These are phyloP conservation scores for Mayetiola destructor DNA, from an alignment of 2,888 invertebrate genomes.

Conservation along the genomic window DNA sequence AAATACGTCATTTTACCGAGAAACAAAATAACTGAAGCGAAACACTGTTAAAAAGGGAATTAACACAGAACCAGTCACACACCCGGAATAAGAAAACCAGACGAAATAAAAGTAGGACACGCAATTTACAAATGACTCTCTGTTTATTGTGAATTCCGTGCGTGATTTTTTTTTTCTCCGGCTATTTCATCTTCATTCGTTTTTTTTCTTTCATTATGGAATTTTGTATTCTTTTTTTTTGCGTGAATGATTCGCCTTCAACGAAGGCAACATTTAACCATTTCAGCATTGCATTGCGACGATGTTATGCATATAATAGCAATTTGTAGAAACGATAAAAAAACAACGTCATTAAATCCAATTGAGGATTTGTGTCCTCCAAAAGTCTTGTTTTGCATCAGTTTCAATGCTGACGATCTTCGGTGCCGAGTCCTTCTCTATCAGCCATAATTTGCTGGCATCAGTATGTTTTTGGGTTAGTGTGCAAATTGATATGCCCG, in stretches of 20 bases:
- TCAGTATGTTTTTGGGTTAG: slow-evolving; percentile 9
- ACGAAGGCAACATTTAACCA: background rate
- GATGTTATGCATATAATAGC: no score
- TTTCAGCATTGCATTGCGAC: no score
- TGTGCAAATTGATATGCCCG: no score
- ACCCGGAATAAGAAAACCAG: background rate
- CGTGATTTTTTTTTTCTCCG: background rate
- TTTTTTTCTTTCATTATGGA: background rate
- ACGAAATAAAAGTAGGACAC: slow-evolving; percentile 8
- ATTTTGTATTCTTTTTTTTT: background rate
- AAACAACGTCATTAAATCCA: slow-evolving; percentile 2
- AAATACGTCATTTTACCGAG: no score
- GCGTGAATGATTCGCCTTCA: background rate
- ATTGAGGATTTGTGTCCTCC: slow-evolving; percentile 8
- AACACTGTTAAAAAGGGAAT: background rate
- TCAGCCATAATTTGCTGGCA: no score
- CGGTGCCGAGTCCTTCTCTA: no score
- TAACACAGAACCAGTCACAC: background rate
- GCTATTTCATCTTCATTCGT: no score
- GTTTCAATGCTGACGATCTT: slow-evolving; percentile 10
- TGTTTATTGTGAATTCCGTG: slow-evolving; percentile 1
- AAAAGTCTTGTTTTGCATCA: slow-evolving; percentile 4
- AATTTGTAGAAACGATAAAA: no score
- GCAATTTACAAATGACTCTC: slow-evolving; percentile 4
- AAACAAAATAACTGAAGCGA: background rate